Percentiles rank a stretch among this genome's conserved stretches.
Conservation (phyloP, 1,140 invertebrate genomes). For the Dryas iulia region DNA sequence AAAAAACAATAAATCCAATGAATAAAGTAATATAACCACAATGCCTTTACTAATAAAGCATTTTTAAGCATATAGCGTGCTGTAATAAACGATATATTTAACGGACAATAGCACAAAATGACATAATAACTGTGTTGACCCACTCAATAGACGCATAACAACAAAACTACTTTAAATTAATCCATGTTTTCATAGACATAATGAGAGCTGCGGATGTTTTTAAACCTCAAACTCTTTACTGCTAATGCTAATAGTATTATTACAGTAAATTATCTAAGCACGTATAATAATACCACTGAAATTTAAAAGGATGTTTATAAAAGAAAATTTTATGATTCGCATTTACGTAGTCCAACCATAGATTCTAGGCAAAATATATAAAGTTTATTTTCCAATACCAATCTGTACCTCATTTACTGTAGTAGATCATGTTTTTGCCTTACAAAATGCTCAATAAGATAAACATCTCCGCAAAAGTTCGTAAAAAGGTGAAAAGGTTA, state of each 20-base stretch:
- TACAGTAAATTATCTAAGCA: not conserved
- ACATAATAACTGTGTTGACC: not conserved
- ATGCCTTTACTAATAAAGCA: not conserved
- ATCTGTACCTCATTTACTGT: not conserved
- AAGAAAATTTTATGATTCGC: too few relatives aligned
- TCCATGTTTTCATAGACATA: not conserved
- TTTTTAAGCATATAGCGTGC: not conserved
- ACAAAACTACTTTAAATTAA: not conserved
- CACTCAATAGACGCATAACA: not conserved
- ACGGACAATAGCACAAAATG: not conserved
- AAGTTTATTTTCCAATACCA: not conserved
- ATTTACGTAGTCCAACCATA: too few relatives aligned
- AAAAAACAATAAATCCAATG: not conserved
- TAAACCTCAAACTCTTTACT: not conserved
- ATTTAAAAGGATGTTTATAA: too few relatives aligned
- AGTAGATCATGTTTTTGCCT: not conserved
- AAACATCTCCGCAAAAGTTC: slow-evolving; percentile 8
- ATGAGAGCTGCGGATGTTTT: not conserved
- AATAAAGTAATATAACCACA: not conserved
- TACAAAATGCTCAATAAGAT: slow-evolving; percentile 27
- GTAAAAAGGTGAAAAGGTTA: slow-evolving; percentile 31
- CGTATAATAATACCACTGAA: not conserved
- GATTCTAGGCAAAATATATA: not conserved
- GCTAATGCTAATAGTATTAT: not conserved
- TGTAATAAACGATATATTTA: not conserved